These are phyloP conservation scores for Trichopoda pennipes DNA, from an alignment of 2,888 invertebrate genomes.

Conservation along the genomic window DNA sequence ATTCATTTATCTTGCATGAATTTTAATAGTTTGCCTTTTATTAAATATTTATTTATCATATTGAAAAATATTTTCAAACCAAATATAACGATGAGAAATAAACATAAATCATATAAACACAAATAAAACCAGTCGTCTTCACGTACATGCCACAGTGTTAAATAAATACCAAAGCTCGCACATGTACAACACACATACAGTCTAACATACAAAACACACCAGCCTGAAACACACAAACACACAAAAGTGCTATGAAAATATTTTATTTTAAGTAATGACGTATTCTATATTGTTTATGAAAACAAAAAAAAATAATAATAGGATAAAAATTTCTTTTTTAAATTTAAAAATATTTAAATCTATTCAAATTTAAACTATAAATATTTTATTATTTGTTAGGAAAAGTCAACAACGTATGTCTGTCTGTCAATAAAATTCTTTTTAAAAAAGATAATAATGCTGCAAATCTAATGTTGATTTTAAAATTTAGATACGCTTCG, in stretches of 20 bases:
- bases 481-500: slow-evolving; percentile 14
- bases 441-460: slow-evolving; percentile 6
- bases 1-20: slow-evolving; percentile 25
- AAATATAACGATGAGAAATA: slow-evolving; percentile 35
- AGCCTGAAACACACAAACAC: slow-evolving; percentile 11
- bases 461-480: neutral
- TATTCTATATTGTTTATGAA: neutral
- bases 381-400: too few species aligned
- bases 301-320: neutral
- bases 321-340: too few species aligned
- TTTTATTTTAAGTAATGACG: slow-evolving; percentile 24
- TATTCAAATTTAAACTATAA: too few species aligned
- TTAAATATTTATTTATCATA: slow-evolving; percentile 57
- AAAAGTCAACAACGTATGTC: too few species aligned
- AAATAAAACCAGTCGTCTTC: slow-evolving; percentile 8
- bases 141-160: slow-evolving; percentile 19
- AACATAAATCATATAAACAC: slow-evolving; percentile 49
- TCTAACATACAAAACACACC: neutral
- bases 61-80: slow-evolving; percentile 44
- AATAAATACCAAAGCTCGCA: slow-evolving; percentile 13
- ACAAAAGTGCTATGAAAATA: slow-evolving; percentile 30
- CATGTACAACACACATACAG: neutral
- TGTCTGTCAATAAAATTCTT: neutral
- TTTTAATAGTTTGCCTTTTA: slow-evolving; percentile 52
- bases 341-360: too few species aligned